Evolutionary conservation across 2,113 vertebrate genomes (phyloP).

Genomic region (Hystrix brachyura): DNA sequence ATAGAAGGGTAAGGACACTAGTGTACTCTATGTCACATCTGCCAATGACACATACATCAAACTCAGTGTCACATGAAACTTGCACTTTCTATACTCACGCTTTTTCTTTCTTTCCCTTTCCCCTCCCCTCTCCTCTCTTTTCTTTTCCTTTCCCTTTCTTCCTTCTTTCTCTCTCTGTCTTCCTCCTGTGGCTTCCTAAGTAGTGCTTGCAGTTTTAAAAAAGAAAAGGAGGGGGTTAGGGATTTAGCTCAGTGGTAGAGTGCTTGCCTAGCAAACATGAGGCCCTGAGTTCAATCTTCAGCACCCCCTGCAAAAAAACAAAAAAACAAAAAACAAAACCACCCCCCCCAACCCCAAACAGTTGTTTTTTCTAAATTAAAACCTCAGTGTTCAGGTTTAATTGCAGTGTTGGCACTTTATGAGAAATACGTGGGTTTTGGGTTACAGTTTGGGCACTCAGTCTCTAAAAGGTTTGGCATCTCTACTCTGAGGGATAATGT

Average conservation of each 20-base stretch:
- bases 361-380: background rate
- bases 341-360: background rate
- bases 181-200: background rate
- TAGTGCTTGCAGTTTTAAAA: background rate
- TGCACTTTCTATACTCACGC: background rate
- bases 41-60: background rate
- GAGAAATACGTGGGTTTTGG: background rate
- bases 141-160: background rate
- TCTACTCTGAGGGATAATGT: background rate
- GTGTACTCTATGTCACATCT: background rate
- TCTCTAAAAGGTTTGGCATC: background rate
- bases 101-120: background rate
- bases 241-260: too few species aligned
- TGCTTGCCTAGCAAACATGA: too few species aligned
- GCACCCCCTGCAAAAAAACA: background rate
- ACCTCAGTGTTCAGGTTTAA: background rate
- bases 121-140: background rate
- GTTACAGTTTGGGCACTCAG: background rate
- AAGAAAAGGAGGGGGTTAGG: too few species aligned
- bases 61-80: slow-evolving; percentile 15
- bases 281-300: too few species aligned
- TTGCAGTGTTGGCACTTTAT: background rate
- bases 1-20: background rate
- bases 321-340: too few species aligned
- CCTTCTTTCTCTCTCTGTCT: too few species aligned